A percentile compares a stretch with the other conserved stretches of the same genome.
Evolutionary conservation across 1,140 invertebrate species (phyloP).

Genomic region (Scaptomyza montana): DNA sequence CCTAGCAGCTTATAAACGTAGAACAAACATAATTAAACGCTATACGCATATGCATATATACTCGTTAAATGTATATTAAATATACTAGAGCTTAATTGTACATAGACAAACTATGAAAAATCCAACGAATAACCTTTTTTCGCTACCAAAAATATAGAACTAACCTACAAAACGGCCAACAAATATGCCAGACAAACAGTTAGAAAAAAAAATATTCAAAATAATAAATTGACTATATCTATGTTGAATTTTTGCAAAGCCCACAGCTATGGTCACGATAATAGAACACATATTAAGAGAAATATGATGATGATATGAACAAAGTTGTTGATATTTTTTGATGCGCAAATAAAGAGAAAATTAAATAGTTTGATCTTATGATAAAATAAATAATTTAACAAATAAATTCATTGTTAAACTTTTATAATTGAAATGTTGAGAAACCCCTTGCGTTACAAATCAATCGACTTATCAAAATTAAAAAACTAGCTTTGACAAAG

Average conservation of each 20-base stretch:
- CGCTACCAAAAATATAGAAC: constrained; percentile 62
- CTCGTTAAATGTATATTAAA: constrained; percentile 60
- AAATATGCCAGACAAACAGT: constrained; percentile 35
- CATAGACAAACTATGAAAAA: constrained; percentile 71
- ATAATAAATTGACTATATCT: constrained; percentile 11
- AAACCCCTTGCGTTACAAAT: no score
- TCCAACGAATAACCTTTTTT: constrained; percentile 79
- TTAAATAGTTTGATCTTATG: no score
- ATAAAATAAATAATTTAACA: no score
- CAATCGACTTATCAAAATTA: not conserved
- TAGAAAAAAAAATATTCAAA: constrained; percentile 43
- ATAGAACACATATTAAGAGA: constrained; percentile 8
- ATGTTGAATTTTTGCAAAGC: constrained; percentile 8
- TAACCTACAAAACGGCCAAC: constrained; percentile 25
- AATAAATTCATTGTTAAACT: no score
- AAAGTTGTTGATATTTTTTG: no score
- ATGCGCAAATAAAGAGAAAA: no score
- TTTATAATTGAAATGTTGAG: no score
- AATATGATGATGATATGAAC: no score
- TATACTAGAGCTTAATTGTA: constrained; percentile 58
- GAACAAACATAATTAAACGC: constrained; percentile 49
- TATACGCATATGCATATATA: constrained; percentile 47
- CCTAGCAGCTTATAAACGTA: constrained; percentile 66
- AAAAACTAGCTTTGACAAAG: not conserved
- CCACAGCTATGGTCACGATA: constrained; percentile 23